These are phyloP conservation scores for Anneissia japonica DNA, from an alignment of 35 echinoderm and acorn worm genomes.

Conservation along the genomic window DNA sequence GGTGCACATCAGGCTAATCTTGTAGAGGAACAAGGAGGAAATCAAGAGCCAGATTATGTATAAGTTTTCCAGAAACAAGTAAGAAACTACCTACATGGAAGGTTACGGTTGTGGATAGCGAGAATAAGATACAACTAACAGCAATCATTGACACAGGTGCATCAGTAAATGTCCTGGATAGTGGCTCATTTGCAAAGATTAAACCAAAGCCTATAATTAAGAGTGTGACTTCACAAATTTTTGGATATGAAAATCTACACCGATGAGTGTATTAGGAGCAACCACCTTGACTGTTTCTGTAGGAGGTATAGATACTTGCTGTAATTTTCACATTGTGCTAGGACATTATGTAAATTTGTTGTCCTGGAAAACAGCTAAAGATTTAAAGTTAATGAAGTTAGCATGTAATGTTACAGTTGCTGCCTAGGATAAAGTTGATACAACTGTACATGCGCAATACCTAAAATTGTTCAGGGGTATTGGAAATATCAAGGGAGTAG, in stretches of 20 bases:
- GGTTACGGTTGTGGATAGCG: neutral
- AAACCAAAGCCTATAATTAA: neutral
- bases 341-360: neutral
- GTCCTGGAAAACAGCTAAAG: neutral
- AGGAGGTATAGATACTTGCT: neutral
- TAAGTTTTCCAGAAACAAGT: neutral
- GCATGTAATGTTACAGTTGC: neutral
- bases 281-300: neutral
- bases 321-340: neutral
- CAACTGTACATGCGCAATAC: too few relatives aligned
- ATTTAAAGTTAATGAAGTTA: neutral
- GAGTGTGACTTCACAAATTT: neutral
- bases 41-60: neutral
- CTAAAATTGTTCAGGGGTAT: neutral
- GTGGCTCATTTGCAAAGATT: neutral
- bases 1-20: too few relatives aligned
- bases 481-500: neutral
- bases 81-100: neutral
- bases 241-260: neutral
- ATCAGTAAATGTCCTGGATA: neutral
- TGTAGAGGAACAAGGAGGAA: too few relatives aligned
- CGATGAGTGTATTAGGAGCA: neutral
- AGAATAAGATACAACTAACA: neutral
- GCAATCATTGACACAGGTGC: neutral
- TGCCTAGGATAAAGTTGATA: too few relatives aligned